Conservation (phyloP, 2,797 vertebrate species). For the Picus viridis region DNA sequence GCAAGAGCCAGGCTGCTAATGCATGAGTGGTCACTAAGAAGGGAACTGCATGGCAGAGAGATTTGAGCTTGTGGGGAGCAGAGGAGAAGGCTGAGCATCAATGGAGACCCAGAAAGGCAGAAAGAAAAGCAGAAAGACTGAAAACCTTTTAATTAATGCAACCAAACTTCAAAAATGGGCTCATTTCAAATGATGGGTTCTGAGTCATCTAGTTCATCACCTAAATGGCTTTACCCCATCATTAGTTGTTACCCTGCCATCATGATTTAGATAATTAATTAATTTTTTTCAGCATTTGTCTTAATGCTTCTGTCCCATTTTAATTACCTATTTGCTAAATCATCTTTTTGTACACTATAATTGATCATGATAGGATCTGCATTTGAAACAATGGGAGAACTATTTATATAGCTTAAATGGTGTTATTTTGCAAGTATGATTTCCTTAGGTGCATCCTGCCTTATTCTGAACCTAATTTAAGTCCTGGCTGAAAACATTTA, state of each 20-base stretch:
- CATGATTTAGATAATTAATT: neutral
- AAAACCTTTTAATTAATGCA: neutral
- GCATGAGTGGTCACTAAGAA: rapidly evolving
- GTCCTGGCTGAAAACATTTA: neutral
- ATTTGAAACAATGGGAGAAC: neutral
- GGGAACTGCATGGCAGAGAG: neutral
- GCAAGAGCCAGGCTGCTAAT: rapidly evolving
- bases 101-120: neutral
- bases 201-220: neutral
- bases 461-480: neutral
- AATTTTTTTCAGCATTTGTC: neutral
- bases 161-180: neutral
- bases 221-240: neutral
- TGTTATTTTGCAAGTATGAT: neutral
- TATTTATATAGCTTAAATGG: neutral
- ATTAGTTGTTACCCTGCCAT: neutral
- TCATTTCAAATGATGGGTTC: neutral
- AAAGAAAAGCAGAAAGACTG: neutral
- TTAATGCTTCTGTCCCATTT: neutral
- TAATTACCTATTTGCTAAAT: neutral
- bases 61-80: neutral
- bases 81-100: neutral
- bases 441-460: neutral
- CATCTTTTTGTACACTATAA: neutral
- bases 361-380: neutral